phyloP scores from a whole-genome alignment of 2,113 vertebrate genomes.

The Rallus limicola region DNA sequence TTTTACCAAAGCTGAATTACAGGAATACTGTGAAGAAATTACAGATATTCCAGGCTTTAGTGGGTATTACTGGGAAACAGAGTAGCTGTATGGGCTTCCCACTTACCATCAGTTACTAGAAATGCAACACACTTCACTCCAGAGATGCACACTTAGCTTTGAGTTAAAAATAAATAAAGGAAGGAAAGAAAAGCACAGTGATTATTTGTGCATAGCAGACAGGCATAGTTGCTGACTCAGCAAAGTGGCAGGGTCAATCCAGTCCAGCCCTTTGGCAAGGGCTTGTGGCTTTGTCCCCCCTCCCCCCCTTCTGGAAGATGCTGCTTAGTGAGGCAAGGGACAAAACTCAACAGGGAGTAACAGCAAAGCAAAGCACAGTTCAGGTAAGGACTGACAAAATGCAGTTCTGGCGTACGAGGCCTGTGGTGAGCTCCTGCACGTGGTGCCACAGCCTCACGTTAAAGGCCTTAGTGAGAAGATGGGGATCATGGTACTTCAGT shows the following conservation, averaged over 20 bases:
- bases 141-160: neutral
- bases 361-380: neutral
- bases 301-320: neutral
- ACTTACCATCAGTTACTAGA: neutral
- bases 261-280: fast-evolving
- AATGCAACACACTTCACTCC: neutral
- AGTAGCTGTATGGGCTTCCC: neutral
- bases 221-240: neutral
- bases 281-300: neutral
- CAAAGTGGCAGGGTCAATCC: fast-evolving
- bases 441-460: neutral
- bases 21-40: neutral
- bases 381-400: neutral
- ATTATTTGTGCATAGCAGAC: neutral
- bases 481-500: neutral
- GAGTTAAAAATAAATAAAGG: neutral
- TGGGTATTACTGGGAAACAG: neutral
- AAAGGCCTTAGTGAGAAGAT: neutral
- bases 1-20: constrained; percentile 13
- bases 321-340: neutral
- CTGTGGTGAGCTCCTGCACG: neutral
- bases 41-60: neutral
- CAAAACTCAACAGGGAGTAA: neutral
- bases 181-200: neutral
- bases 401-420: neutral